These are phyloP conservation scores for Gadus chalcogrammus DNA, from an alignment of 2,113 vertebrate genomes.

Conservation along the genomic window DNA sequence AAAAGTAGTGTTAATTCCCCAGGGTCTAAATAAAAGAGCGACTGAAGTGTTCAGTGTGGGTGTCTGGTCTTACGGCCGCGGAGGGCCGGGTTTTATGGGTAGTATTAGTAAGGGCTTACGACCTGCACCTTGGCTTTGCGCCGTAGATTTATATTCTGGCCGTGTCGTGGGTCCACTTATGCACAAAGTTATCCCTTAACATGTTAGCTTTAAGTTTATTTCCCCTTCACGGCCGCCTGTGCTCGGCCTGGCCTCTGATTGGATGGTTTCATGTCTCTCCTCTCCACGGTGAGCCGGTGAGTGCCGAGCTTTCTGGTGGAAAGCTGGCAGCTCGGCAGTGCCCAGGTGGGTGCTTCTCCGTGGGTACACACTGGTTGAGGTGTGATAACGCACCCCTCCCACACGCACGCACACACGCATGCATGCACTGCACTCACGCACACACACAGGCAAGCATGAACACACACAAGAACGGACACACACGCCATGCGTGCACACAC, in stretches of 20 bases:
- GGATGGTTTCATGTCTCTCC: background rate
- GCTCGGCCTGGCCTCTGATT: too few relatives aligned
- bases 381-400: background rate
- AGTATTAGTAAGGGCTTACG: conserved; percentile 23
- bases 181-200: conserved; percentile 34
- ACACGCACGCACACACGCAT: background rate
- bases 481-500: too few relatives aligned
- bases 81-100: conserved; percentile 24
- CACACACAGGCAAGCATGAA: background rate
- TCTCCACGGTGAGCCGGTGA: background rate
- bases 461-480: too few relatives aligned
- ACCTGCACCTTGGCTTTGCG: conserved; percentile 24
- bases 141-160: conserved; percentile 20
- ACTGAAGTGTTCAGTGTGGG: conserved; percentile 27
- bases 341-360: too few relatives aligned
- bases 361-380: too few relatives aligned
- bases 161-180: conserved; percentile 33
- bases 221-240: too few relatives aligned
- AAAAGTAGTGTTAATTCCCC: conserved; percentile 50
- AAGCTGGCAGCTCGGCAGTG: too few relatives aligned
- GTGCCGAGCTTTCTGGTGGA: background rate
- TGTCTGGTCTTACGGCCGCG: too few relatives aligned
- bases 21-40: conserved; percentile 45
- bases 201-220: too few relatives aligned
- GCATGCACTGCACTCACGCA: background rate